phyloP scores from a whole-genome alignment of 2,797 vertebrate species.

The Remorina albescens region DNA sequence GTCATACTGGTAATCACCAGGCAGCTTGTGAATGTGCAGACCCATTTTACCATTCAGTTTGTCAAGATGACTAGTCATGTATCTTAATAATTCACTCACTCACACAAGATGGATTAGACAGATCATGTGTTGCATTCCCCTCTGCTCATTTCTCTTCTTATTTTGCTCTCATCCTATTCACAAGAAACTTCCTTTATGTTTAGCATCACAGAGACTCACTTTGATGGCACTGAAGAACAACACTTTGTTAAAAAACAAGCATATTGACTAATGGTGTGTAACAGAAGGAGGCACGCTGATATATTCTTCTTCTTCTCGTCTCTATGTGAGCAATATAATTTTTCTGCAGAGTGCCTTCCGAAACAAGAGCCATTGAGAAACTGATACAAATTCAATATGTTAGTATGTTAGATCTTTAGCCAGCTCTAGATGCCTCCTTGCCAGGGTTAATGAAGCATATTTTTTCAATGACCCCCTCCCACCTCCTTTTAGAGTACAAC shows the following conservation, averaged over 20 bases:
- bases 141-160: conserved; percentile 19
- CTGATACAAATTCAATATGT: conserved; percentile 69
- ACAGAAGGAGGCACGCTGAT: conserved; percentile 35
- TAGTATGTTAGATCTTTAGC: conserved; percentile 36
- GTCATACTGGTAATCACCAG: conserved; percentile 12
- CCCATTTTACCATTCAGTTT: conserved; percentile 28
- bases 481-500: conserved; percentile 14
- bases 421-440: conserved; percentile 18
- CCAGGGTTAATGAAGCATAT: conserved; percentile 47
- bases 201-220: conserved; percentile 18
- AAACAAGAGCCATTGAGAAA: conserved; percentile 44
- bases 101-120: conserved; percentile 23
- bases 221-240: conserved; percentile 16
- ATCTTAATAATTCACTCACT: conserved; percentile 44
- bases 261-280: conserved; percentile 37
- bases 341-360: conserved; percentile 50
- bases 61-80: conserved; percentile 26
- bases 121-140: conserved; percentile 17
- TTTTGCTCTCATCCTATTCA: conserved; percentile 26
- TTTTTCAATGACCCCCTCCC: conserved; percentile 21
- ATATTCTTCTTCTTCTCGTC: conserved; percentile 22
- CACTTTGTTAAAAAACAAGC: conserved; percentile 42
- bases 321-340: conserved; percentile 28
- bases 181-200: conserved; percentile 36
- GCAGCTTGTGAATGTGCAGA: conserved; percentile 17